phyloP scores from a whole-genome alignment of 2,113 vertebrate species.

The Prochilodus magdalenae region DNA sequence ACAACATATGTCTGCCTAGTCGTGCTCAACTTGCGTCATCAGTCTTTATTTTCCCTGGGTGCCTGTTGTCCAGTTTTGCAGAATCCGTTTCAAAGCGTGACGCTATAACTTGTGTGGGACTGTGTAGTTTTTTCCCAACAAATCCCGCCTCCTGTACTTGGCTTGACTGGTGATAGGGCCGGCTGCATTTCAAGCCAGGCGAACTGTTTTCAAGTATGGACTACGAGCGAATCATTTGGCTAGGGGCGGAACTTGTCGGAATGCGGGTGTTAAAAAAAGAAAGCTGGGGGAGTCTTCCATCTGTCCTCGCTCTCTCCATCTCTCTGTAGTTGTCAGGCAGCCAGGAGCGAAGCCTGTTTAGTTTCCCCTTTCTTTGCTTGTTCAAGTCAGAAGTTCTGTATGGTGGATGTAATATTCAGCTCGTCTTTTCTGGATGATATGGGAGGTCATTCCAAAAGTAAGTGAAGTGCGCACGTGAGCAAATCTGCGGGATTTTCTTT shows the following conservation, averaged over 20 bases:
- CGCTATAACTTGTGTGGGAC: constrained; percentile 85
- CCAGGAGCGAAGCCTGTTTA: constrained; percentile 71
- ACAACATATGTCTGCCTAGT: neutral
- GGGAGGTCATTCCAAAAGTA: constrained; percentile 95
- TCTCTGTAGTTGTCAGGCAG: constrained; percentile 78
- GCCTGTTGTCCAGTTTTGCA: constrained; percentile 27
- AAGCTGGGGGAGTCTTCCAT: neutral
- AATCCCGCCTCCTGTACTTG: neutral
- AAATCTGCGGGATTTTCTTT: neutral
- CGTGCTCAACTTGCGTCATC: neutral
- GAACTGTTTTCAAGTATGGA: neutral
- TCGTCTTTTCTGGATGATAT: constrained; percentile 90
- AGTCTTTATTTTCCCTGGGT: neutral
- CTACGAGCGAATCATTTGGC: neutral
- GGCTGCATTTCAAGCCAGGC: neutral
- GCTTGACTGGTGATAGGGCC: neutral
- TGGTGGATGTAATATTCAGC: constrained; percentile 88
- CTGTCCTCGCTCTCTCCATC: constrained; percentile 51
- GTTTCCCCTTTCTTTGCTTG: constrained; percentile 64
- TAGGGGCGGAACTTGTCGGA: neutral
- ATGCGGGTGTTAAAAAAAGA: neutral
- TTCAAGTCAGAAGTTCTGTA: constrained; percentile 77
- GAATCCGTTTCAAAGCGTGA: constrained; percentile 75
- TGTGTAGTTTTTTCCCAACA: constrained; percentile 50
- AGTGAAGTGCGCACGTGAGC: constrained; percentile 61